Conservation (phyloP, 1,140 invertebrate genomes). For the Cydia strobilella region DNA sequence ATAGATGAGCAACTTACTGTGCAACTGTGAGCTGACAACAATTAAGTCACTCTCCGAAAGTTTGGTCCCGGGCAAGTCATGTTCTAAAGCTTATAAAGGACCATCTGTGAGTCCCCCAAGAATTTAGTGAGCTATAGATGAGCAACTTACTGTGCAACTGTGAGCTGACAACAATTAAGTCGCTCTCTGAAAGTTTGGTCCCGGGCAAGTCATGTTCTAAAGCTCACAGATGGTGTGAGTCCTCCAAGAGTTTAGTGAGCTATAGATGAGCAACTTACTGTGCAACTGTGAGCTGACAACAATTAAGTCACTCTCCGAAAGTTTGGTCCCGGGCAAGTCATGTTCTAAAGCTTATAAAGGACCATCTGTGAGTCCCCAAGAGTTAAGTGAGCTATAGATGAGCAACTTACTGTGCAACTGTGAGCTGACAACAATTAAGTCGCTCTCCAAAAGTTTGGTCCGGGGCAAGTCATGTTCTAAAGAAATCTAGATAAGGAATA, state of each 20-base stretch:
- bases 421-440: conserved; percentile 29
- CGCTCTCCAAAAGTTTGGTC: conserved; percentile 44
- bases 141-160: conserved; percentile 36
- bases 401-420: conserved; percentile 36
- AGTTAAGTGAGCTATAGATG: too few relatives aligned
- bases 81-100: background rate
- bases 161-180: conserved; percentile 28
- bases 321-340: conserved; percentile 38
- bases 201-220: conserved; percentile 37
- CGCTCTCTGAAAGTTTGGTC: conserved; percentile 43
- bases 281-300: background rate
- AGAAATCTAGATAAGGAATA: too few relatives aligned
- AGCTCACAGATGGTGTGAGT: conserved; percentile 43
- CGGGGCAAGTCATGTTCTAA: conserved; percentile 37
- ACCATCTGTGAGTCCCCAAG: conserved; percentile 56
- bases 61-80: conserved; percentile 38
- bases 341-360: conserved; percentile 1
- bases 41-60: conserved; percentile 45
- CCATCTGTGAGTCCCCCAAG: too few relatives aligned
- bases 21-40: background rate
- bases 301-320: conserved; percentile 45
- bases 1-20: conserved; percentile 34
- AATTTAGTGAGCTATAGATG: too few relatives aligned
- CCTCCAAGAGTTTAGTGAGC: conserved; percentile 39
- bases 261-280: conserved; percentile 34